Evolutionary conservation across 2,797 vertebrate genomes (phyloP).

Genomic region (Borostomias antarcticus): DNA sequence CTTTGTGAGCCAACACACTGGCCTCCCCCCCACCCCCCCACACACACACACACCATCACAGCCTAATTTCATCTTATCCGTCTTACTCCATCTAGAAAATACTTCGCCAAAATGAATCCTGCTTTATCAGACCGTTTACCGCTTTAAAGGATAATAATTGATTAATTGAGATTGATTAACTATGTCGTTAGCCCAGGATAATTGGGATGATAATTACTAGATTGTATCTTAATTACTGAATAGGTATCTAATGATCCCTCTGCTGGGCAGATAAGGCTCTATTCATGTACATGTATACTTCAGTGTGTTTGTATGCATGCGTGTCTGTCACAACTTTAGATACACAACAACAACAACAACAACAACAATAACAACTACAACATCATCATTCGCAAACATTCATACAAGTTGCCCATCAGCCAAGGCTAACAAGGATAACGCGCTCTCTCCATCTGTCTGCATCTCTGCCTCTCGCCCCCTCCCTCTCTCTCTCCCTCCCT

Average conservation of each 20-base stretch:
- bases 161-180: slow-evolving; percentile 74
- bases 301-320: no score
- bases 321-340: no score
- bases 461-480: not conserved
- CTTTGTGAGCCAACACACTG: slow-evolving; percentile 19
- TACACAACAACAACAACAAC: no score
- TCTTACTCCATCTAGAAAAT: slow-evolving; percentile 45
- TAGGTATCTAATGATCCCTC: no score
- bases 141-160: slow-evolving; percentile 73
- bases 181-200: slow-evolving; percentile 70
- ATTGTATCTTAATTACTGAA: slow-evolving; percentile 68
- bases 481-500: slow-evolving; percentile 20
- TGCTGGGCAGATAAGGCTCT: slow-evolving; percentile 49
- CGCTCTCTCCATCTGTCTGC: not conserved
- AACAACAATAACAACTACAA: no score
- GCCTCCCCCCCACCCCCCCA: not conserved
- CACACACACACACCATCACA: not conserved
- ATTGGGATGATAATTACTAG: slow-evolving; percentile 73
- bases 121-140: slow-evolving; percentile 59
- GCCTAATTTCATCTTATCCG: slow-evolving; percentile 13
- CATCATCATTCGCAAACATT: not conserved
- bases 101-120: slow-evolving; percentile 50
- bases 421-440: no score
- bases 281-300: no score
- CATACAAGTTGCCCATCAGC: not conserved